These are phyloP conservation scores for Hydriomena furcata DNA, from an alignment of 2,888 invertebrate genomes.

Conservation along the genomic window DNA sequence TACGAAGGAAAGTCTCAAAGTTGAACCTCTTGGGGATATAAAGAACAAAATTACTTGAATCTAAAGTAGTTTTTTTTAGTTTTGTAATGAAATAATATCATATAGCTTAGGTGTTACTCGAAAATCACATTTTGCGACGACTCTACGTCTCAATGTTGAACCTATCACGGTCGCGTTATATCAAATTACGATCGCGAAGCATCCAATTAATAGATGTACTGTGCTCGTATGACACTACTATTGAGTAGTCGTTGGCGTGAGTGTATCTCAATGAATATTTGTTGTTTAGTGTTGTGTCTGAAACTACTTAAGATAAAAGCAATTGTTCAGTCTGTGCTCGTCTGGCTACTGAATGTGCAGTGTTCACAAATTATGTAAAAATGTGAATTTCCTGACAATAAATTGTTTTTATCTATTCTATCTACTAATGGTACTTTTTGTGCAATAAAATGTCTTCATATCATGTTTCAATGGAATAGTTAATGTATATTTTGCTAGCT, in stretches of 20 bases:
- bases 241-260: background rate
- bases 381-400: slow-evolving; percentile 21
- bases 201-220: too few relatives aligned
- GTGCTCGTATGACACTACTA: too few relatives aligned
- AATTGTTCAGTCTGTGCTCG: slow-evolving; percentile 3
- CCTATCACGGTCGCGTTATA: too few relatives aligned
- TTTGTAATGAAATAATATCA: too few relatives aligned
- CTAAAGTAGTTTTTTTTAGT: too few relatives aligned
- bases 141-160: too few relatives aligned
- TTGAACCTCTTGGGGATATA: too few relatives aligned
- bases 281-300: background rate
- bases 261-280: background rate
- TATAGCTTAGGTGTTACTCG: too few relatives aligned
- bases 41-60: too few relatives aligned
- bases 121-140: too few relatives aligned
- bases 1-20: too few relatives aligned
- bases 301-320: background rate
- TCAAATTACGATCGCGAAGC: too few relatives aligned
- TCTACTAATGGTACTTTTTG: slow-evolving; percentile 11
- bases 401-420: slow-evolving; percentile 18
- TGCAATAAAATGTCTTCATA: slow-evolving; percentile 35
- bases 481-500: background rate
- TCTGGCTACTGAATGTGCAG: slow-evolving; percentile 1
- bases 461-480: slow-evolving; percentile 20
- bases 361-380: slow-evolving; percentile 7